Evolutionary conservation across 1,140 invertebrate species (phyloP), one percentile per base, ranked within the genome.

Genomic region (Drosophila punjabiensis): DNA sequence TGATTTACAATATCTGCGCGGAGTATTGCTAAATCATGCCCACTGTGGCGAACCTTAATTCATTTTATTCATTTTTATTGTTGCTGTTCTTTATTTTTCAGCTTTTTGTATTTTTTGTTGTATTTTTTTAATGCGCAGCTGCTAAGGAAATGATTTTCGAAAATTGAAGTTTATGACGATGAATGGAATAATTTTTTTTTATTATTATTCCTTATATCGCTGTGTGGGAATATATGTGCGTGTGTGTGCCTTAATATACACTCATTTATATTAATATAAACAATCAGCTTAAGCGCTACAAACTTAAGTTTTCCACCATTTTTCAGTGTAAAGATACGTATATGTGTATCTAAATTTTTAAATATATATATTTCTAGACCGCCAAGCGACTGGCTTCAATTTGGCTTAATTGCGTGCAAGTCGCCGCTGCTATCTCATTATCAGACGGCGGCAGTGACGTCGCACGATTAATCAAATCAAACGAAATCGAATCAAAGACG

Each of bases 161-260:
- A 91, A 91, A 92, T 92, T 92, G 81, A 92, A 92, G 86, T 92
- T 92, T 92, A 92, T 92, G 86, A 91, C 83, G 91, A 88, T 88
- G 91, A 92, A 88, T 92, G 90, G 86, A 90, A 91, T 92, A 79
- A 60, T 79, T 78, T 74, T 71, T 76, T 64, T 74, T 75, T 81
- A 45, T 47, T 69, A 69, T 70, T 84, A 59, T 85, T 81, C 33
- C 71, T 45, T 60, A 35, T 74, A 55, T 64, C 24, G 61, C 35
- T 47, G 30, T 28, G n/a, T 52, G 55, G 55, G 41, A 32, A 55
- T 24, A 24, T 24, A 24, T 24, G 24, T 50, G 55, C 66, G 18
- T 50, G 55, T 69, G 18, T 73, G 62, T 81, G 71, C 69, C 68
- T 81, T 70, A 76, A 86, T 79, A 82, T 48, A 81, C 66, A 74